Conservation (phyloP, 2,797 vertebrate genomes). For the Lacerta viridis region DNA sequence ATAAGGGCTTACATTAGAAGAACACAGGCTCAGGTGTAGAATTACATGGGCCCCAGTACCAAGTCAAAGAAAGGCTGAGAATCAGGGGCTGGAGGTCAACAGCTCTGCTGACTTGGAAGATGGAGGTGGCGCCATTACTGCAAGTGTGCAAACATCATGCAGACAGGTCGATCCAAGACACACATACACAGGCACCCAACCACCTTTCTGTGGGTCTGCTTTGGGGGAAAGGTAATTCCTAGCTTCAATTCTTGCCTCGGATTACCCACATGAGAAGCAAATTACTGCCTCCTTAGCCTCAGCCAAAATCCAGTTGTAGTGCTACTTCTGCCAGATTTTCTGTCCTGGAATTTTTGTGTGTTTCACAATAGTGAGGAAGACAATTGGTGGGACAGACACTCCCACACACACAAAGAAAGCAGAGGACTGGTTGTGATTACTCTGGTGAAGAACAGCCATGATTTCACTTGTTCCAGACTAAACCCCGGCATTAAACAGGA, state of each 20-base stretch:
- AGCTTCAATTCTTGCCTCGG: neutral
- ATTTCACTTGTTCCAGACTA: neutral
- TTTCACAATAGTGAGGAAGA: neutral
- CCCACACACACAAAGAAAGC: neutral
- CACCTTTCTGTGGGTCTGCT: neutral
- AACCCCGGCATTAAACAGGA: neutral
- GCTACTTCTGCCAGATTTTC: neutral
- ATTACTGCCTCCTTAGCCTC: neutral
- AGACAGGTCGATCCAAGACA: conserved; percentile 69
- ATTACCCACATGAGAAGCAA: neutral
- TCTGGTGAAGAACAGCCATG: neutral
- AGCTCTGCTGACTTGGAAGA: conserved; percentile 64
- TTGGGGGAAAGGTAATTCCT: no score
- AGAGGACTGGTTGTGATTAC: neutral
- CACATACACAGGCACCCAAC: conserved; percentile 58
- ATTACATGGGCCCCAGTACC: conserved; percentile 71
- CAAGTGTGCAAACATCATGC: conserved; percentile 83
- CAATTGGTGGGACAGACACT: no score
- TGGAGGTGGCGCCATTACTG: conserved; percentile 76
- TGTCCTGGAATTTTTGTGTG: neutral
- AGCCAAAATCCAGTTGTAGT: neutral
- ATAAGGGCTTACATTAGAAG: conserved; percentile 82
- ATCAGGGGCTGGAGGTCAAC: conserved; percentile 82
- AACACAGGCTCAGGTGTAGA: conserved; percentile 59
- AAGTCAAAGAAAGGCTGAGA: conserved; percentile 59